A percentile compares a stretch with the other conserved stretches of the same genome.
Evolutionary conservation across 2,113 vertebrate genomes (phyloP).

Genomic region (Paedocypris sp.): DNA sequence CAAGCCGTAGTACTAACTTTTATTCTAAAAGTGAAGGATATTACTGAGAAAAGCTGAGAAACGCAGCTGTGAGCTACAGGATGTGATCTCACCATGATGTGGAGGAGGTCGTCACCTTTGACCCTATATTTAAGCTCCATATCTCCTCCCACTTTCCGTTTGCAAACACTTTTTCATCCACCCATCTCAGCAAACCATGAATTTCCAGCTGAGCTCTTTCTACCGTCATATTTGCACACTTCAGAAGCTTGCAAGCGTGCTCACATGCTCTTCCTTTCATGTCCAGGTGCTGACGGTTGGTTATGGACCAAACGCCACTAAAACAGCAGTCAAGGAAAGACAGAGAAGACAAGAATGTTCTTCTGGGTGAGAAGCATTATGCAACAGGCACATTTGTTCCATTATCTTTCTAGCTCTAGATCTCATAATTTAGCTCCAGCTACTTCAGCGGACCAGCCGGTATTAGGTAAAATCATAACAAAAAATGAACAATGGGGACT

Average conservation of each 20-base stretch:
- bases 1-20: too few relatives aligned
- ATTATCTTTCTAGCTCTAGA: not conserved
- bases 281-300: constrained; percentile 41
- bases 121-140: constrained; percentile 15
- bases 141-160: not conserved
- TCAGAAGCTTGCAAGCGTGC: constrained; percentile 1
- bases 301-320: constrained; percentile 46
- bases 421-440: not conserved
- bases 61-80: too few relatives aligned
- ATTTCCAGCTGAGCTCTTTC: constrained; percentile 7
- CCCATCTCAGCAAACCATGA: constrained; percentile 3
- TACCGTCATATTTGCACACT: not conserved
- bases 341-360: not conserved
- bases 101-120: constrained; percentile 3
- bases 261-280: constrained; percentile 19
- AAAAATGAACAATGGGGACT: not conserved
- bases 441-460: not conserved
- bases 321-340: constrained; percentile 15
- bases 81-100: too few relatives aligned
- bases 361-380: constrained; percentile 2
- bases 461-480: constrained; percentile 8
- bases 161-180: not conserved
- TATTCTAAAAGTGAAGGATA: too few relatives aligned
- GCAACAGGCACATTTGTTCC: not conserved
- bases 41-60: too few relatives aligned